A percentile compares a stretch with the other conserved stretches of the same genome.
Evolutionary conservation across 2,888 invertebrate genomes (phyloP).

Genomic region (Tholera decimalis): DNA sequence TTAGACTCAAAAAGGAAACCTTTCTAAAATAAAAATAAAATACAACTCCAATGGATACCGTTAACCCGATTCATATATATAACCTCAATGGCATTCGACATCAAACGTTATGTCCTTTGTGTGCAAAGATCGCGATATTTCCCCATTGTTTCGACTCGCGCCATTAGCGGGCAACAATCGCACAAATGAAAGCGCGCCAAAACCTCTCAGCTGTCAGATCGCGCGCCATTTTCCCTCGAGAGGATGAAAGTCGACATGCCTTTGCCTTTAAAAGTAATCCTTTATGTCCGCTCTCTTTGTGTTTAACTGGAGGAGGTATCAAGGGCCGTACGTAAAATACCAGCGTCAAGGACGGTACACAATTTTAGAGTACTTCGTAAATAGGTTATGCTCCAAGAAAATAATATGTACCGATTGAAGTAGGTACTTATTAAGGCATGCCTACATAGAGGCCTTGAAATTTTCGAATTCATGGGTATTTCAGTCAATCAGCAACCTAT

Average conservation of each 20-base stretch:
- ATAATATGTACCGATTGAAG: neutral
- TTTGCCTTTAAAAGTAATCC: conserved; percentile 71
- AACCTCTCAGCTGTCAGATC: conserved; percentile 82
- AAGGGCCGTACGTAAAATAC: conserved; percentile 54
- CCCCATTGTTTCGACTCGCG: conserved; percentile 85
- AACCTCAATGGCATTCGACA: conserved; percentile 80
- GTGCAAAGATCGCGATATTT: conserved; percentile 79
- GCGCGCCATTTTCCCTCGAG: conserved; percentile 83
- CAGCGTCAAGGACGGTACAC: conserved; percentile 30
- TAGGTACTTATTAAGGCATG: neutral
- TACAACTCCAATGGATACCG: conserved; percentile 15
- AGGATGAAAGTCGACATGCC: conserved; percentile 70
- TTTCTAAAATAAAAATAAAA: conserved; percentile 40
- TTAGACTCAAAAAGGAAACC: conserved; percentile 12
- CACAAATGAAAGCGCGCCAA: conserved; percentile 81
- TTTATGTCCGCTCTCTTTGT: conserved; percentile 67
- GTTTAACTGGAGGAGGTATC: conserved; percentile 57
- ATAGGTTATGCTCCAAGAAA: conserved; percentile 18
- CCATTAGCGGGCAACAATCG: conserved; percentile 88
- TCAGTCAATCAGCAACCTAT: too few species aligned
- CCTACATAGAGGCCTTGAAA: neutral
- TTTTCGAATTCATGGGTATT: too few species aligned
- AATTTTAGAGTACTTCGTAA: conserved; percentile 24
- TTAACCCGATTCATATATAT: conserved; percentile 55
- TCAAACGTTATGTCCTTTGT: conserved; percentile 87